phyloP scores from a whole-genome alignment of 2,113 vertebrate genomes.

The Hystrix cristata region DNA sequence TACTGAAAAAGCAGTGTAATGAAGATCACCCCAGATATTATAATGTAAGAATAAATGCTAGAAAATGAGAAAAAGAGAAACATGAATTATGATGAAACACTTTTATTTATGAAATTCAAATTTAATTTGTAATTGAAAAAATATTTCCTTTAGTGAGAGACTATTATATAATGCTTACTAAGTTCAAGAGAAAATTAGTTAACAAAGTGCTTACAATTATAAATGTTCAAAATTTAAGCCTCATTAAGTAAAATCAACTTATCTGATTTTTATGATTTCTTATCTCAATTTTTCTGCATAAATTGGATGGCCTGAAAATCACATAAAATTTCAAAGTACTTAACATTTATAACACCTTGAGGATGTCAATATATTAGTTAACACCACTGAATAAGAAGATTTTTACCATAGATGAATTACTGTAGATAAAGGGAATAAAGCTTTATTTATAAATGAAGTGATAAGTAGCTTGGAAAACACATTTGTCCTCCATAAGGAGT shows the following conservation, averaged over 20 bases:
- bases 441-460: background rate
- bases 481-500: background rate
- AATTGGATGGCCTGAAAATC: background rate
- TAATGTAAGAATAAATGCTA: background rate
- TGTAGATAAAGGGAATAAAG: background rate
- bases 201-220: background rate
- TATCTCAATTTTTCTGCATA: background rate
- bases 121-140: constrained; percentile 4
- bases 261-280: background rate
- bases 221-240: background rate
- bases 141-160: background rate
- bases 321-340: background rate
- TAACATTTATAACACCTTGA: background rate
- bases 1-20: background rate
- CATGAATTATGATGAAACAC: background rate
- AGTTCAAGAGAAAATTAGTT: background rate
- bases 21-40: background rate
- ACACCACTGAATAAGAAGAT: background rate
- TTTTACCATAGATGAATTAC: background rate
- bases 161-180: background rate
- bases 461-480: background rate
- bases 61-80: background rate
- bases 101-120: background rate
- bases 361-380: background rate
- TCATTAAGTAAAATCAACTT: background rate